A percentile compares a stretch with the other conserved stretches of the same genome.
phyloP scores from a whole-genome alignment of 2,888 invertebrate genomes.

The Allacma fusca region DNA sequence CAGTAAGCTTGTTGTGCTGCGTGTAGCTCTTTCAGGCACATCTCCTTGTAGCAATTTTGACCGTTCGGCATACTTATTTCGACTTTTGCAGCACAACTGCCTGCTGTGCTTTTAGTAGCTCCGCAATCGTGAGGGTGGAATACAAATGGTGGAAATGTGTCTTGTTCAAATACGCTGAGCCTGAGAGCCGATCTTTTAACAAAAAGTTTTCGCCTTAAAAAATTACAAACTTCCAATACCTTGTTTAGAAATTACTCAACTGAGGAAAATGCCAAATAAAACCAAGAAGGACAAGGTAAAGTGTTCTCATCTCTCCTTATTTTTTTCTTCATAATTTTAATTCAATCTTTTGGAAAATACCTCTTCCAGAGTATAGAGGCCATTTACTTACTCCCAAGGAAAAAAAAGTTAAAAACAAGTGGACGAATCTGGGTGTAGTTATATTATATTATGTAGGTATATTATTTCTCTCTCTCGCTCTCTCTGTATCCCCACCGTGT shows the following conservation, averaged over 20 bases:
- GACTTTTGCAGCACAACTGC: no score
- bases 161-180: not conserved
- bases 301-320: not conserved
- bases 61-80: no score
- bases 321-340: not conserved
- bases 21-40: no score
- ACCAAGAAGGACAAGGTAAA: slow-evolving; percentile 31
- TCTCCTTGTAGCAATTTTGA: no score
- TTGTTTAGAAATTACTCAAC: not conserved
- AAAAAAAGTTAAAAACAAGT: no score
- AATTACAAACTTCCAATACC: not conserved
- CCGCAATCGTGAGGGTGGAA: no score
- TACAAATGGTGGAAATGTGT: slow-evolving; percentile 30
- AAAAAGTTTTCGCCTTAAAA: not conserved
- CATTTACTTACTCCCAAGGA: not conserved
- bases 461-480: no score
- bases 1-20: no score
- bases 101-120: no score
- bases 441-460: no score
- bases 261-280: slow-evolving; percentile 33
- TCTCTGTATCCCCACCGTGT: no score
- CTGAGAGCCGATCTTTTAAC: slow-evolving; percentile 5
- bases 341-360: not conserved
- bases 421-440: no score
- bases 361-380: not conserved